Percentiles rank a stretch among this genome's conserved stretches.
Conservation (phyloP, 2,113 vertebrate species). For the Solea senegalensis region DNA sequence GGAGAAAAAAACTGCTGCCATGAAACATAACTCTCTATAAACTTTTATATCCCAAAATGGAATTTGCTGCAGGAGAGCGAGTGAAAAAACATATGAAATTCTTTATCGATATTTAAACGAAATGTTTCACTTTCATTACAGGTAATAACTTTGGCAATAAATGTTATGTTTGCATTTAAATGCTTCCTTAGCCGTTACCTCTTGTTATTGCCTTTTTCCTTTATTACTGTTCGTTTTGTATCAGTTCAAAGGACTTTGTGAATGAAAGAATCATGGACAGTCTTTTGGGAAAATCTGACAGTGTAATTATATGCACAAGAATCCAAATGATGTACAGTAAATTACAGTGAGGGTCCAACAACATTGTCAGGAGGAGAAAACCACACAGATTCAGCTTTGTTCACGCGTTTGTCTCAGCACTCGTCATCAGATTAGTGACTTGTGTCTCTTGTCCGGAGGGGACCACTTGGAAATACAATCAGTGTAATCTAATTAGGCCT, state of each 20-base stretch:
- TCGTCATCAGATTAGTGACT: slow-evolving; percentile 9
- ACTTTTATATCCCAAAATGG: background rate
- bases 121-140: background rate
- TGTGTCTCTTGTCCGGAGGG: slow-evolving; percentile 13
- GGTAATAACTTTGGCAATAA: slow-evolving; percentile 6
- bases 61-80: background rate
- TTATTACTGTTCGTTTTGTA: background rate
- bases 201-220: background rate
- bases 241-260: background rate
- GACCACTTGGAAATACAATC: slow-evolving; percentile 46
- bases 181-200: background rate
- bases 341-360: slow-evolving; percentile 1
- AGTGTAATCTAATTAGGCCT: slow-evolving; percentile 55
- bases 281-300: background rate
- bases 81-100: background rate
- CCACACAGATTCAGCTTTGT: slow-evolving; percentile 16
- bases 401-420: slow-evolving; percentile 26
- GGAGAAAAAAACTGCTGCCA: background rate
- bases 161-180: slow-evolving; percentile 3
- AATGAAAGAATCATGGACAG: slow-evolving; percentile 4
- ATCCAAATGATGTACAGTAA: slow-evolving; percentile 2
- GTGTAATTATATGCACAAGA: background rate
- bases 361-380: background rate
- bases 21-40: background rate
- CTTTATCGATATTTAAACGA: background rate